Evolutionary conservation across 2,113 vertebrate species (phyloP), one percentile per base, ranked within the genome.

Genomic region (Psilopogon haemacephalus): DNA sequence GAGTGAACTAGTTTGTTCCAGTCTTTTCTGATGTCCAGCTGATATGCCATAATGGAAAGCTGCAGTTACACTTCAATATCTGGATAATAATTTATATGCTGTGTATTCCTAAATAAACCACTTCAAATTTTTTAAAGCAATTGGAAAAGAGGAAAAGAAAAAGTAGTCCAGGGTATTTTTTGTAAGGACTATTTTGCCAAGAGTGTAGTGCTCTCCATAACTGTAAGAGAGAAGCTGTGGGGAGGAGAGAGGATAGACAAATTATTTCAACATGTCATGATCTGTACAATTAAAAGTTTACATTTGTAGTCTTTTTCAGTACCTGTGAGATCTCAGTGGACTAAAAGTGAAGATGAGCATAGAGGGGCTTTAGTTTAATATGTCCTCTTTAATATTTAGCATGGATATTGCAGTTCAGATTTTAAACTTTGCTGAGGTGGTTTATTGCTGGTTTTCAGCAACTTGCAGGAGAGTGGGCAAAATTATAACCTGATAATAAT

Each of bases 141-240:
- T 56, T 80, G 35, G 23, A 58, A 64, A 75, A 82, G 24, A 54
- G 5, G 11, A 48, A 10, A 21, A 9, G 8, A 8, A 26, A 30
- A 65, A 40, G 16, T 15, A 7, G 4, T 6, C 5, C 26, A 20
- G 15, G 35, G 7, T 8, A 7, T 44, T 44, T 84, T 89, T 79
- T 26, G 6, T 32, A 24, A 74, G 23, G 72, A 58, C n/a, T 80
- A 60, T 18, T 16, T 77, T 60, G 24, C 60, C 38, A 59, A 14
- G 54, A 71, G 32, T 37, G 46, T 4, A 8, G 26, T 78, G 27
- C 46, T 86, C 24, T 37, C 26, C 38, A 78, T 72, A 74, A 52
- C 0, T 1, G 12, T 16, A 32, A 7, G 2, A 4, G 16, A 33
- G 21, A 42, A 38, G 10, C 6, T 50, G 1, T 19, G 26, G 21